Evolutionary conservation across 2,888 invertebrate species (phyloP).

Genomic region (Cyclophora punctaria): DNA sequence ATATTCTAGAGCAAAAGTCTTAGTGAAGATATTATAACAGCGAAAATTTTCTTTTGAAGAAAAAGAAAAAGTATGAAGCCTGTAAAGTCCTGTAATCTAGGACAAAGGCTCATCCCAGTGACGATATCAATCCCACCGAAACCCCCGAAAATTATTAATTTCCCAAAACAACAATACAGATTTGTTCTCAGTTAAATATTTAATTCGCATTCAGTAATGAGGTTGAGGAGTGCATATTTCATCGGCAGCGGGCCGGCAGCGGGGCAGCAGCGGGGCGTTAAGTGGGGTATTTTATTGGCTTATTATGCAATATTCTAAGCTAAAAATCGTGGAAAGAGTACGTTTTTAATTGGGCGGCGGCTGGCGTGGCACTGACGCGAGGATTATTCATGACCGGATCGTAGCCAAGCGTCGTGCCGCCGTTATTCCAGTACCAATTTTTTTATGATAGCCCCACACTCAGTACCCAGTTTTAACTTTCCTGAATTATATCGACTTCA

Average conservation of each 20-base stretch:
- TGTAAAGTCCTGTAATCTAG: no score
- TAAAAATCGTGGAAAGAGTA: conserved; percentile 74
- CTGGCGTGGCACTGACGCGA: conserved; percentile 69
- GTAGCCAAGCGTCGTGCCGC: conserved; percentile 58
- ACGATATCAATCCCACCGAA: no score
- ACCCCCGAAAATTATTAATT: no score
- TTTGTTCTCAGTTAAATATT: conserved; percentile 27
- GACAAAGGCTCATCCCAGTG: no score
- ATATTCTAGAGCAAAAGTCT: no score
- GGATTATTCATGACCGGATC: conserved; percentile 72
- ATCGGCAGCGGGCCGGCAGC: conserved; percentile 51
- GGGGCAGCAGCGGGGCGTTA: conserved; percentile 61
- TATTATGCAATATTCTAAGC: conserved; percentile 76
- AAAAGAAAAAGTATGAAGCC: no score
- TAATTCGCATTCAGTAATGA: conserved; percentile 67
- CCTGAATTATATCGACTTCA: conserved; percentile 20
- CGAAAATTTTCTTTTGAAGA: no score
- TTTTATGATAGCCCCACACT: conserved; percentile 36
- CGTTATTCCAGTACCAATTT: conserved; percentile 43
- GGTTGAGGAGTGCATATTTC: conserved; percentile 70
- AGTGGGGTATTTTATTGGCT: conserved; percentile 75
- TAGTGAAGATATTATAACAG: no score
- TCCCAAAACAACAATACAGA: conserved; percentile 18
- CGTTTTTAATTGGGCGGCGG: conserved; percentile 72
- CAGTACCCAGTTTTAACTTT: conserved; percentile 14